Base-by-base conservation (phyloP, 1,140 invertebrate genomes). In the Plodia interpunctella region DNA sequence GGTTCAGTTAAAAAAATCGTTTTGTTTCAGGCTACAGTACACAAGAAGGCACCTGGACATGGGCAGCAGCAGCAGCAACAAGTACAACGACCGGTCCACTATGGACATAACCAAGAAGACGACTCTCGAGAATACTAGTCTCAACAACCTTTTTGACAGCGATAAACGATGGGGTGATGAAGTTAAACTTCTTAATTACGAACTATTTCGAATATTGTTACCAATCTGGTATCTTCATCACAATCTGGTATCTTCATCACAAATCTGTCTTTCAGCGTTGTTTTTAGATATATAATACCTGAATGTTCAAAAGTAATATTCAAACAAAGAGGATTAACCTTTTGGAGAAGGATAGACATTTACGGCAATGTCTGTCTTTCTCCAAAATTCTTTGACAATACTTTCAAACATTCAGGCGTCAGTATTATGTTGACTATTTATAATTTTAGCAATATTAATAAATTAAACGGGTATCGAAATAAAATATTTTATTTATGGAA, bases 51-150 rank as follows among this genome's bases (percentile, higher is more conserved):
- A 5, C 69, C 66, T 19, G 81, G 79, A 8, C 76, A 85, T 19
- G 81, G 79, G 6, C 76, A 85, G 30, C 67, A 66, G 0, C 74
- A 78, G 49, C 38, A 44, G 8, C 38, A 44, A 44, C 38, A 44
- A 15, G 38, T 44, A 2, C 38, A 44, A 44, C 60, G 69, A 15
- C 78, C 72, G 6, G 68, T 80, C 8, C 83, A 83, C 28, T 76
- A 86, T 55, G 66, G 74, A n/a, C 74, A 78, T 55, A 63, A 53
- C 9, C 72, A 76, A 38, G 66, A 86, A 52, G 72, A 81, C 32
- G 75, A 85, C 38, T 70, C 77, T 17, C 63, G 76, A 53, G 87
- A 87, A 59, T 85, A 87, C 72, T 89, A 87, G 80, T 82, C 74
- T 28, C 35, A 51, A 49, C 5, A 1, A 5, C 18, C 17, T 49